Conservation (phyloP, 2,888 invertebrate species). For the Arctia plantaginis region DNA sequence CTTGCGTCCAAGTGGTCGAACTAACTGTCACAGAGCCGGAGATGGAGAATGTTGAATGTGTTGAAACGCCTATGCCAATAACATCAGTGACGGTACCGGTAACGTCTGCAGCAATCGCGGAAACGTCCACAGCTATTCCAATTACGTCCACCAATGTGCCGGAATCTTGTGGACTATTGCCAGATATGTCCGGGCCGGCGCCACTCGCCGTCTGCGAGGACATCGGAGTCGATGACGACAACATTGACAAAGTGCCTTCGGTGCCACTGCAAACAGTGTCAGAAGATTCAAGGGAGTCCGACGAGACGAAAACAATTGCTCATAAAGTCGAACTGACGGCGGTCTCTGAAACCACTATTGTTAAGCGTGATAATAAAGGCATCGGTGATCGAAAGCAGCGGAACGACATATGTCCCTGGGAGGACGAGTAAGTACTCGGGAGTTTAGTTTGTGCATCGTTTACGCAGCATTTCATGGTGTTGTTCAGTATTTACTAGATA, state of each 20-base stretch:
- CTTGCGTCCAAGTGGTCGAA: conserved; percentile 31
- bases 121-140: conserved; percentile 16
- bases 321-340: conserved; percentile 79
- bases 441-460: conserved; percentile 58
- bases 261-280: conserved; percentile 68
- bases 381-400: conserved; percentile 83
- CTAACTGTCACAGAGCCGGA: conserved; percentile 25
- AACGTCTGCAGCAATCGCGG: conserved; percentile 29
- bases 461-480: conserved; percentile 38
- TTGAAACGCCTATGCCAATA: conserved; percentile 24
- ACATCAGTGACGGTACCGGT: conserved; percentile 19
- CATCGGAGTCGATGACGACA: conserved; percentile 89
- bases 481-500: conserved; percentile 28
- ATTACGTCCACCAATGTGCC: conserved; percentile 27
- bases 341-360: conserved; percentile 78
- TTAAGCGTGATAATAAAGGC: conserved; percentile 78
- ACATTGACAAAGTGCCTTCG: conserved; percentile 85
- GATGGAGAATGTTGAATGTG: conserved; percentile 40
- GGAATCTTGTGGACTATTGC: conserved; percentile 30
- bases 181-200: conserved; percentile 69
- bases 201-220: conserved; percentile 90
- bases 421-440: conserved; percentile 94
- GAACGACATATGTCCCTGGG: conserved; percentile 97
- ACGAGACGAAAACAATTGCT: conserved; percentile 75
- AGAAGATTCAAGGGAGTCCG: conserved; percentile 66